Evolutionary conservation across 2,797 vertebrate species (phyloP), one percentile per base, ranked within the genome.

Genomic region (Synaphobranchus kaupii): DNA sequence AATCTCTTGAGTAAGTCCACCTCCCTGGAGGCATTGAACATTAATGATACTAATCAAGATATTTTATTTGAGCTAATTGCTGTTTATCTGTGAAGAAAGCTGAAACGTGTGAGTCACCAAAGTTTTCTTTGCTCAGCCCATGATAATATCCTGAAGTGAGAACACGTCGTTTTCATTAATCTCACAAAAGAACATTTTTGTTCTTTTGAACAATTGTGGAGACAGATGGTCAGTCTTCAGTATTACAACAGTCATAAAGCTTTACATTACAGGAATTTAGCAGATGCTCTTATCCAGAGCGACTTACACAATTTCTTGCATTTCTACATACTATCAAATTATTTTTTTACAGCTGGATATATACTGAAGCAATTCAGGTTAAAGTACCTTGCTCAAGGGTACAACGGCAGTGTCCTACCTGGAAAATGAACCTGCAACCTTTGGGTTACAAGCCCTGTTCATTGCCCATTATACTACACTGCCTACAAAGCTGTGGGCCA

Each of bases 31-130:
- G 17, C 31, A 48, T 12, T 81, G 28, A 81, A 48, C 78, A 81
- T 81, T 81, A 48, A 48, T 50, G 7, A 81, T 50, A 48, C n/a
- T 81, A 81, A 84, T 58, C 34, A 84, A 60, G 28, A 34, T 20
- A 56, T 56, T 83, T 25, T 56, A 15, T 39, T 17, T 47, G 78
- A 48, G 78, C 78, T 81, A n/a, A 81, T 50, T 48, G 78, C 78
- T 22, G 39, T 48, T 81, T 25, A n/a, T 48, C 78, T 25, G 78
- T 50, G 47, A 25, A 48, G 22, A 48, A 25, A 48, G 44, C 44
- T 25, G 7, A 81, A 44, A 44, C 13, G 15, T 39, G 34, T 78
- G 73, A 44, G 15, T 78, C 39, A 78, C 13, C 28, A 31, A 3
- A 31, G n/a, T 71, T 71, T 44, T 78, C 73, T 20, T 39, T 78